Evolutionary conservation across 2,113 vertebrate genomes (phyloP).

Genomic region (Hymenochirus boettgeri): DNA sequence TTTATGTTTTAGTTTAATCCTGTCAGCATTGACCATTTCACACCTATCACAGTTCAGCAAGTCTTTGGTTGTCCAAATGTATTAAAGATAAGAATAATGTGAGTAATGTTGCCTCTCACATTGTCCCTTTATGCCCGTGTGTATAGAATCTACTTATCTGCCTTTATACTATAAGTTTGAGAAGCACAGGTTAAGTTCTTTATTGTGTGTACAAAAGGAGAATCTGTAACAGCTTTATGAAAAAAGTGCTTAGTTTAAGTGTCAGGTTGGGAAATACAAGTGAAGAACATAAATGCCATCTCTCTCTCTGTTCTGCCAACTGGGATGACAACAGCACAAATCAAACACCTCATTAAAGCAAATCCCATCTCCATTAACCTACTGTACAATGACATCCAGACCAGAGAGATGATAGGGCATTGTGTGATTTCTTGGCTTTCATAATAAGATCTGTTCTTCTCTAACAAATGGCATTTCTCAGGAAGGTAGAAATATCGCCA

Average conservation of each 20-base stretch:
- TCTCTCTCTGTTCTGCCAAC: slow-evolving; percentile 3
- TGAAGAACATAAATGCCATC: slow-evolving; percentile 3
- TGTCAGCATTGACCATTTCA: no score
- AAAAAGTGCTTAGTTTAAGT: background rate
- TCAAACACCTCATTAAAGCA: slow-evolving; percentile 6
- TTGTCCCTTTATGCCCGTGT: no score
- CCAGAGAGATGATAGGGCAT: slow-evolving; percentile 6
- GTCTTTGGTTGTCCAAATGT: no score
- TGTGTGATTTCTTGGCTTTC: background rate
- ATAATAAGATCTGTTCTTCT: background rate
- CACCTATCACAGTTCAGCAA: no score
- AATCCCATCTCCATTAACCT: slow-evolving; percentile 8
- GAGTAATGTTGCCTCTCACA: no score
- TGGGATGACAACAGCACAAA: background rate
- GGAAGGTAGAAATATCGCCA: background rate
- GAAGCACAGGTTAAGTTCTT: background rate
- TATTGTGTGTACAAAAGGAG: background rate
- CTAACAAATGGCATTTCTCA: slow-evolving; percentile 5
- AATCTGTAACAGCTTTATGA: background rate
- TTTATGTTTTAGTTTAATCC: no score
- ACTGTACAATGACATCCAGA: slow-evolving; percentile 4
- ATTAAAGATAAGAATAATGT: no score
- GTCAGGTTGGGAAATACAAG: slow-evolving; percentile 1
- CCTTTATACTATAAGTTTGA: no score
- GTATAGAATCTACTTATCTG: no score